Base-by-base conservation (phyloP, 2,113 vertebrate genomes). In the Genyomyrus donnyi region DNA sequence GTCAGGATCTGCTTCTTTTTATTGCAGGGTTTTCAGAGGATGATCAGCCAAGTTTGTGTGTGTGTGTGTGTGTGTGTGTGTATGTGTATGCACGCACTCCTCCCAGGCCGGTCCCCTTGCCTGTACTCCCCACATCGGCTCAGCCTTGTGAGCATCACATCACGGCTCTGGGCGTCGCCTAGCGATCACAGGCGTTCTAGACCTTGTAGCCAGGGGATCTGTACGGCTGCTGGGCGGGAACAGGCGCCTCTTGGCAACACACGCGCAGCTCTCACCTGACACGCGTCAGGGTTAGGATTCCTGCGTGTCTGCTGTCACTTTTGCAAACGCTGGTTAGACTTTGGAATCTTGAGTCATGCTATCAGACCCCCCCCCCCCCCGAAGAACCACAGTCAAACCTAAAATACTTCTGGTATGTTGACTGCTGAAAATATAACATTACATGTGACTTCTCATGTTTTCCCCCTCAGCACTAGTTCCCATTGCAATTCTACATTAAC, bases 1-100 rank as follows among this genome's bases (percentile, higher is more conserved):
- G 88, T 53, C 11, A 15, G n/a, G 88, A 89, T 45, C 46, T 46
- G 2, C 70, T 52, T 48, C 88, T 45, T 87, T 90, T 86, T 45
- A 21, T 66, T 46, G 42, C 53, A 4, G 7, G 39, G 58, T 66
- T 45, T 62, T 50, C 45, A 46, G 80, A 42, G 80, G 80, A 48
- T 48, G 49, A 87, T 31, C 21, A 5, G n/a, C 85, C 24, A 35
- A 31, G 49, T 27, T 1, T 13, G 48, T 66, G 21, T 74, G 11
- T 52, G 3, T 9, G 17, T 17, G 39, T 88, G 24, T 31, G 84
- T 86, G 84, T 24, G 46, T 50, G 86, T 88, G 24, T 31, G 84
- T 85, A 46, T 24, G 46, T 50, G 86, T 56, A 7, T 56, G 3
- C 1, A 42, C 35, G n/a, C 0, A 42, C 35, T 42, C 13, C 15